Conservation (phyloP, 1,140 invertebrate genomes). For the Papilio aristodemus region DNA sequence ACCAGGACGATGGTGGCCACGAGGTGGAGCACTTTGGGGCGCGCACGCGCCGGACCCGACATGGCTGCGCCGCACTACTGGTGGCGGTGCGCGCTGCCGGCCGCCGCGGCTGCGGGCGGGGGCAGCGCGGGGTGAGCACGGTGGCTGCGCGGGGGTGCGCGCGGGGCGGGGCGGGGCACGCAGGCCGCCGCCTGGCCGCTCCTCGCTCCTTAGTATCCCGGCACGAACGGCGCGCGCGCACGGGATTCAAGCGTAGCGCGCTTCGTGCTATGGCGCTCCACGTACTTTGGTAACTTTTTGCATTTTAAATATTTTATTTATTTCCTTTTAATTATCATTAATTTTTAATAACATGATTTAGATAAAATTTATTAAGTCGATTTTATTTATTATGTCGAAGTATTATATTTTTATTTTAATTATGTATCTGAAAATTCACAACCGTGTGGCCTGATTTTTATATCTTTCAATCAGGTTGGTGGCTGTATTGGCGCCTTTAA, state of each 20-base stretch:
- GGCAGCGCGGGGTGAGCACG: slow-evolving; percentile 48
- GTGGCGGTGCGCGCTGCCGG: slow-evolving; percentile 58
- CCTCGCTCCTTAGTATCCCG: slow-evolving; percentile 75
- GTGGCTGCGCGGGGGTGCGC: slow-evolving; percentile 52
- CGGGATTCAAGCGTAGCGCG: slow-evolving; percentile 74
- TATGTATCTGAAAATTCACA: slow-evolving; percentile 32
- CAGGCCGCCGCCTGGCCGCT: slow-evolving; percentile 60
- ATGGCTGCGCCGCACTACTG: slow-evolving; percentile 77
- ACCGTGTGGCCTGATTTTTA: slow-evolving; percentile 28
- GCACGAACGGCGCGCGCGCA: slow-evolving; percentile 76
- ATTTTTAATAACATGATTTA: slow-evolving; percentile 19
- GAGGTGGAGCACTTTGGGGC: slow-evolving; percentile 58
- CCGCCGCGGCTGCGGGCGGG: slow-evolving; percentile 46
- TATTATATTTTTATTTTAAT: slow-evolving; percentile 35
- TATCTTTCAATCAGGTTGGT: slow-evolving; percentile 61
- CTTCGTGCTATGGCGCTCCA: slow-evolving; percentile 72
- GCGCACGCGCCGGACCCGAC: slow-evolving; percentile 69
- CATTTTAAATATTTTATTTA: slow-evolving; percentile 6
- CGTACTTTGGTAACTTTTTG: slow-evolving; percentile 63
- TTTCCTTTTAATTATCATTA: slow-evolving; percentile 21
- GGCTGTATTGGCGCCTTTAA: slow-evolving; percentile 57
- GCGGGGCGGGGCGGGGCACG: slow-evolving; percentile 55
- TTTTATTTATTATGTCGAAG: slow-evolving; percentile 34
- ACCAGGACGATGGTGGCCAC: slow-evolving; percentile 60
- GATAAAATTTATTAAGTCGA: slow-evolving; percentile 23